A percentile compares a stretch with the other conserved stretches of the same genome.
Conservation (phyloP, 2,113 vertebrate genomes). For the Callionymus lyra region DNA sequence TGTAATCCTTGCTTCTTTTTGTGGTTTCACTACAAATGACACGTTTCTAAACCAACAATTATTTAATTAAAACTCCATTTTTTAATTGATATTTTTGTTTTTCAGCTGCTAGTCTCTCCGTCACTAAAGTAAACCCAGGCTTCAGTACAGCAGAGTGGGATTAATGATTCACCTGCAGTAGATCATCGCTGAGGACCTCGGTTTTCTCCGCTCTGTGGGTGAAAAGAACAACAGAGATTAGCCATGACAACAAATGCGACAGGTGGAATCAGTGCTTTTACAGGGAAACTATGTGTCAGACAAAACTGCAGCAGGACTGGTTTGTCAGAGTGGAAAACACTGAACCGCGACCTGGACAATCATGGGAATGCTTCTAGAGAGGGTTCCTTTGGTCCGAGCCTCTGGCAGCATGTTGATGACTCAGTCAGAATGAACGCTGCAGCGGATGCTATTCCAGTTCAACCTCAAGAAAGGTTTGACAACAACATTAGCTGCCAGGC, state of each 20-base stretch:
- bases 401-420: too few relatives aligned
- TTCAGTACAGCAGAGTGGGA: slow-evolving; percentile 4
- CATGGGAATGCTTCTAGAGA: slow-evolving; percentile 12
- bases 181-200: slow-evolving; percentile 96
- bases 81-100: too few relatives aligned
- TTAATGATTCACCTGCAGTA: slow-evolving; percentile 82
- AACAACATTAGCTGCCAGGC: too few relatives aligned
- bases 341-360: slow-evolving; percentile 1
- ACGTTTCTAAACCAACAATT: too few relatives aligned
- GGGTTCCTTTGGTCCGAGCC: slow-evolving; percentile 6
- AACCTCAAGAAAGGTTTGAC: too few relatives aligned
- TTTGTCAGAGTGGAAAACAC: slow-evolving; percentile 2
- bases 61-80: too few relatives aligned
- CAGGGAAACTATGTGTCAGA: slow-evolving; percentile 6
- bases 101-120: slow-evolving; percentile 3
- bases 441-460: background rate
- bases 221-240: slow-evolving; percentile 52
- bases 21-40: too few relatives aligned
- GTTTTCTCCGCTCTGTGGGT: slow-evolving; percentile 91
- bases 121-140: slow-evolving; percentile 2
- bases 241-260: slow-evolving; percentile 2
- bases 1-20: too few relatives aligned
- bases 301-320: slow-evolving; percentile 14
- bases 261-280: background rate
- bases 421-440: background rate